Conservation (phyloP, 2,888 invertebrate species). For the Yponomeuta malinellus region DNA sequence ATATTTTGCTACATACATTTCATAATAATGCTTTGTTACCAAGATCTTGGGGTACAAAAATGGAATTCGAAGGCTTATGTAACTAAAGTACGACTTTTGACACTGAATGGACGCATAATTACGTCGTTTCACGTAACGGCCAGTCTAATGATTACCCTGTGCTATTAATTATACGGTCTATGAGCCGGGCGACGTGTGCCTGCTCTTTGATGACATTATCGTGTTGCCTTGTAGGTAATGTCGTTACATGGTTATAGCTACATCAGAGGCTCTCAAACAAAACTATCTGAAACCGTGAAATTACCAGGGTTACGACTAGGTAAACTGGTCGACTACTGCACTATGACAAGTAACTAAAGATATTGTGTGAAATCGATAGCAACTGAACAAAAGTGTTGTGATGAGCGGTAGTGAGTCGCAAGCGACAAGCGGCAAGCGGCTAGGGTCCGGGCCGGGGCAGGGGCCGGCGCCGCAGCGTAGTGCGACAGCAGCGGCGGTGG, state of each 20-base stretch:
- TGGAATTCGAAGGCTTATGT: not conserved
- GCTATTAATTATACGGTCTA: not conserved
- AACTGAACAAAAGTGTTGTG: slow-evolving; percentile 24
- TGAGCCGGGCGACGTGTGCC: not conserved
- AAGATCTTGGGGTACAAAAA: not conserved
- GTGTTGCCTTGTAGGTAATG: not conserved
- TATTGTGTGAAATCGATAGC: slow-evolving; percentile 17
- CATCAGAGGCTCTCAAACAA: not conserved
- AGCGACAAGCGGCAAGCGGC: not conserved
- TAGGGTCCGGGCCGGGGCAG: slow-evolving; percentile 18
- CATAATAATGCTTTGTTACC: too few relatives aligned
- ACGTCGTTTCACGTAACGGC: slow-evolving; percentile 16
- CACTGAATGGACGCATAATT: not conserved
- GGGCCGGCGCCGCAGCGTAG: slow-evolving; percentile 25
- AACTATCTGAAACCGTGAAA: not conserved
- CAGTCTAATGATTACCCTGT: not conserved
- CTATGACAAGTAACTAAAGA: slow-evolving; percentile 14
- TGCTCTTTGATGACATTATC: not conserved
- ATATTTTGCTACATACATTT: too few relatives aligned
- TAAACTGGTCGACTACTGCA: slow-evolving; percentile 17
- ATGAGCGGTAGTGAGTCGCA: not conserved
- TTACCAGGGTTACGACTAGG: not conserved
- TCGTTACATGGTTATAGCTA: not conserved
- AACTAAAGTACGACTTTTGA: not conserved
- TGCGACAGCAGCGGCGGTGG: slow-evolving; percentile 37